A percentile compares a stretch with the other conserved stretches of the same genome.
phyloP scores from a whole-genome alignment of 2,888 invertebrate species.

The Oeneis ivallda region DNA sequence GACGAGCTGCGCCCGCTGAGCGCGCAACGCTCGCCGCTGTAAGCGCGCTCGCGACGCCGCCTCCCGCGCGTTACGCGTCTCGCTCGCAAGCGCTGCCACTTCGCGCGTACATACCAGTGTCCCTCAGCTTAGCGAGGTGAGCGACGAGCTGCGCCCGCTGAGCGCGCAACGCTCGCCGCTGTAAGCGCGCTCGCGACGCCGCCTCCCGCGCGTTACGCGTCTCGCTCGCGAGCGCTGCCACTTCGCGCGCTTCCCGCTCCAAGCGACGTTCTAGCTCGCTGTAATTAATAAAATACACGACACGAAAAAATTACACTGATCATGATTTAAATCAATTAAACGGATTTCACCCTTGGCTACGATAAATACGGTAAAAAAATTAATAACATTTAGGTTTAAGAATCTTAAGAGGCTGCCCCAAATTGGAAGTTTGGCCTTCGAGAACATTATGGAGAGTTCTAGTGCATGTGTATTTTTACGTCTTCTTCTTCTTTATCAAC shows the following conservation, averaged over 20 bases:
- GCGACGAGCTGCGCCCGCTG: slow-evolving; percentile 53
- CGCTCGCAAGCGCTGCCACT: too few relatives aligned
- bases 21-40: slow-evolving; percentile 63
- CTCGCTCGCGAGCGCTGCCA: slow-evolving; percentile 66
- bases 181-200: slow-evolving; percentile 56
- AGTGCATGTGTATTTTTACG: too few relatives aligned
- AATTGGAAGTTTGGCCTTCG: too few relatives aligned
- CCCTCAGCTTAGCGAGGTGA: slow-evolving; percentile 57
- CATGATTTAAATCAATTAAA: too few relatives aligned
- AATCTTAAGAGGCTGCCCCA: too few relatives aligned
- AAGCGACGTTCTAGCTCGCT: slow-evolving; percentile 67
- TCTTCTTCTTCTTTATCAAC: too few relatives aligned
- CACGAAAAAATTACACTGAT: too few relatives aligned
- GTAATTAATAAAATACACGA: too few relatives aligned
- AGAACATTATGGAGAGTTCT: too few relatives aligned
- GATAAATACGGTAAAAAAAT: too few relatives aligned
- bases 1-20: slow-evolving; percentile 52
- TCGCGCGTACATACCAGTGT: slow-evolving; percentile 62
- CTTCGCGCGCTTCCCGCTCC: slow-evolving; percentile 67
- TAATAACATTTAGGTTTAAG: too few relatives aligned
- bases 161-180: slow-evolving; percentile 61
- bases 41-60: slow-evolving; percentile 57
- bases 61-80: slow-evolving; percentile 68
- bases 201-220: slow-evolving; percentile 68
- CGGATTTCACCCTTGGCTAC: too few relatives aligned